These are phyloP conservation scores for Chaetophractus vellerosus DNA, from an alignment of 2,797 vertebrate genomes.

Conservation along the genomic window DNA sequence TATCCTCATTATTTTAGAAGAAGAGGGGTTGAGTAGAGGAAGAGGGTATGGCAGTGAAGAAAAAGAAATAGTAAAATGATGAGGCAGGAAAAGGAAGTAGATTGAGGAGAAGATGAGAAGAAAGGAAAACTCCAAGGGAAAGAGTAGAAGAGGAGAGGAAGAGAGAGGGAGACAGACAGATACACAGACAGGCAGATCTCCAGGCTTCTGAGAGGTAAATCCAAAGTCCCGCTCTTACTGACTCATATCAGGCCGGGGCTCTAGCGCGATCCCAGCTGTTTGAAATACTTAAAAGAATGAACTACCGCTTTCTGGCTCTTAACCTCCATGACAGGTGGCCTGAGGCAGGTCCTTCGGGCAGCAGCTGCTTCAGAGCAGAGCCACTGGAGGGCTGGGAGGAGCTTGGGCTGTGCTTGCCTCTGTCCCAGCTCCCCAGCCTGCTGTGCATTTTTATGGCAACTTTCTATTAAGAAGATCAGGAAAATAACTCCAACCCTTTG, in stretches of 20 bases:
- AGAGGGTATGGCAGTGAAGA: neutral
- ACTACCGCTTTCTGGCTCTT: neutral
- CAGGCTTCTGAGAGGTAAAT: neutral
- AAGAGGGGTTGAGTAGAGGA: neutral
- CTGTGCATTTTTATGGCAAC: neutral
- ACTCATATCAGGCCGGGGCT: neutral
- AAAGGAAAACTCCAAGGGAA: rapidly evolving
- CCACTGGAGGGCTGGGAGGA: neutral
- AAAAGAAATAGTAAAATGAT: neutral
- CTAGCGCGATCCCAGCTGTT: neutral
- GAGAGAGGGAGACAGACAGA: neutral
- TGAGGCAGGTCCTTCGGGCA: neutral
- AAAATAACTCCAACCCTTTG: neutral
- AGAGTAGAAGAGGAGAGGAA: neutral
- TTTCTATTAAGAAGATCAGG: neutral
- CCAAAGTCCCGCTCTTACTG: neutral
- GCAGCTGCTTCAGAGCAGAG: neutral
- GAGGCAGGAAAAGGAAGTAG: too few species aligned
- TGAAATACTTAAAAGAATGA: neutral
- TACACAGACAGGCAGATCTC: neutral
- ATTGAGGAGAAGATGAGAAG: neutral
- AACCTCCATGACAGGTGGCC: too few species aligned
- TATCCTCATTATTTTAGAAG: slow-evolving; percentile 2
- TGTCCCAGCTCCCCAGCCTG: neutral
- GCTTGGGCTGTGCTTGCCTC: neutral